Evolutionary conservation across 2,888 invertebrate genomes (phyloP).

Genomic region (Phyllotreta cruciferae): DNA sequence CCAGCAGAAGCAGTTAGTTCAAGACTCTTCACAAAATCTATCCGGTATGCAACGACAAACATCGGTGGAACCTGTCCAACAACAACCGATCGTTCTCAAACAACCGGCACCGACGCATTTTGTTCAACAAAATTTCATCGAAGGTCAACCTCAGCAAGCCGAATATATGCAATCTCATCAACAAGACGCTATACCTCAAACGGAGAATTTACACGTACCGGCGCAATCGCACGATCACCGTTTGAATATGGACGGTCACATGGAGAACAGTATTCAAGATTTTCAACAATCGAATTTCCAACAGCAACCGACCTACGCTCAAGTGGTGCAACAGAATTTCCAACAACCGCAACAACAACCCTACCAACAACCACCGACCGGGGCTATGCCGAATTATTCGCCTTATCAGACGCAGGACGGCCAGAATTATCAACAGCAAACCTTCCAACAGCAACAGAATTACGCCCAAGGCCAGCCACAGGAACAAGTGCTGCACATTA

Average conservation of each 20-base stretch:
- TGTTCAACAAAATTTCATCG: conserved; percentile 53
- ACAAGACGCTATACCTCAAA: conserved; percentile 54
- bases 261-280: conserved; percentile 46
- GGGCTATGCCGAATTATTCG: conserved; percentile 33
- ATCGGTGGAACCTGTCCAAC: conserved; percentile 52
- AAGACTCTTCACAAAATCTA: conserved; percentile 56
- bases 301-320: conserved; percentile 37
- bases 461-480: conserved; percentile 39
- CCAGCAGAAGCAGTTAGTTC: conserved; percentile 36
- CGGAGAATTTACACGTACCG: conserved; percentile 52
- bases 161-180: conserved; percentile 42
- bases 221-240: conserved; percentile 42
- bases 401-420: conserved; percentile 37
- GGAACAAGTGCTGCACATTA: conserved; percentile 34
- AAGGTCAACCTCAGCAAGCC: conserved; percentile 57
- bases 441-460: conserved; percentile 41
- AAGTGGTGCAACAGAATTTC: conserved; percentile 40
- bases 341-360: conserved; percentile 35
- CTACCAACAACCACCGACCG: conserved; percentile 33
- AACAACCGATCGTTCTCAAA: conserved; percentile 53
- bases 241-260: conserved; percentile 56
- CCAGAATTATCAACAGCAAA: conserved; percentile 40
- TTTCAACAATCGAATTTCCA: conserved; percentile 42
- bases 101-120: conserved; percentile 53
- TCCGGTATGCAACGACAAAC: conserved; percentile 48